Evolutionary conservation across 1,140 invertebrate species (phyloP).

Genomic region (Drosophila pachea): DNA sequence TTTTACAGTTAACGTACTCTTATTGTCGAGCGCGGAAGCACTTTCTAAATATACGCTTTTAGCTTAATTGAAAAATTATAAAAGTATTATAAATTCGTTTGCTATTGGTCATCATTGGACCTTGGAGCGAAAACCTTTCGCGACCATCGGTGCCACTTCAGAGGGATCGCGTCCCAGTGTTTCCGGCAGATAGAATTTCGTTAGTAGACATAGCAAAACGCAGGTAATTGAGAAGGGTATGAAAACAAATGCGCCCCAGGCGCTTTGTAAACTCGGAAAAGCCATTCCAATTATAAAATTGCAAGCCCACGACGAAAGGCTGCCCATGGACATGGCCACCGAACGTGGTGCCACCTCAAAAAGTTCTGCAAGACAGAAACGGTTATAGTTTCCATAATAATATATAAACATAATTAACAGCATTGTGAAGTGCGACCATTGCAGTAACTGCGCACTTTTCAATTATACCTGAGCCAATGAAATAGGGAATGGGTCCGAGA

Average conservation of each 20-base stretch:
- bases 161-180: conserved; percentile 83
- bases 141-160: conserved; percentile 81
- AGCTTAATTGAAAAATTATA: background rate
- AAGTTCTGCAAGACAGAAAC: conserved; percentile 83
- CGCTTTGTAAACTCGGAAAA: conserved; percentile 84
- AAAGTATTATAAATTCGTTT: conserved; percentile 3
- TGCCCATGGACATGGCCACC: conserved; percentile 92
- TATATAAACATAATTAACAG: background rate
- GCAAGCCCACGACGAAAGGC: conserved; percentile 92
- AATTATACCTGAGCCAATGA: conserved; percentile 86
- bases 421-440: conserved; percentile 25
- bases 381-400: background rate
- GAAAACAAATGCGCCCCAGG: conserved; percentile 86
- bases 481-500: conserved; percentile 92
- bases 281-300: conserved; percentile 93
- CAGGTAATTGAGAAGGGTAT: conserved; percentile 84
- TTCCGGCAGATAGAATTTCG: conserved; percentile 86
- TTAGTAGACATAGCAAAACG: conserved; percentile 82
- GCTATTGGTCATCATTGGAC: conserved; percentile 48
- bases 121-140: conserved; percentile 79
- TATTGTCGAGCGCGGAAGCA: conserved; percentile 53
- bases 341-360: conserved; percentile 92
- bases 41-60: background rate
- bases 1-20: conserved; percentile 17
- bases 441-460: no score